Base-by-base conservation (phyloP, 2,888 invertebrate genomes). In the Seira sanloemensis region DNA sequence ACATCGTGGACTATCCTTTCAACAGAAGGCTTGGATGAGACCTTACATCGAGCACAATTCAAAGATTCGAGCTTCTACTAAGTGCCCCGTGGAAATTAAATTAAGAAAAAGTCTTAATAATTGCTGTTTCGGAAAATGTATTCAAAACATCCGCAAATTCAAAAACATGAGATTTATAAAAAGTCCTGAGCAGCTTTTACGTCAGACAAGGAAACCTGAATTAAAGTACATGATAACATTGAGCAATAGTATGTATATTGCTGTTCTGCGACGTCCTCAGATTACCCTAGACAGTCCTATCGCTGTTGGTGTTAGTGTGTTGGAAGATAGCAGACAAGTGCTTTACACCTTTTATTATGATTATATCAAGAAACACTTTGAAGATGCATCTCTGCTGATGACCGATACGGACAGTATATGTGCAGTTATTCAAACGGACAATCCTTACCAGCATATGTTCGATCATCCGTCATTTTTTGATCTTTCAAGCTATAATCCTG, bases 341-440 rank as follows among this genome's bases (percentile, higher is more conserved):
- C 74, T 85, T 69, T 82, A 69, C 9, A 19, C 19, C 1, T 86
- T 82, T 37, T 80, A 27, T 4, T 87, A 87, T 26, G 21, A 71
- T 0, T 71, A 54, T 26, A 72, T 87, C 2, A 16, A 46, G 0
- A 16, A n/a, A 0, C 19, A 73, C n/a, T 87, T 46, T 18, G 58
- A 25, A 2, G 19, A 19, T 2, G 12, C 16, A 4, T 18, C 54
- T 0, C 37, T 84, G 0, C 1, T 58, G 0, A 81, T 78, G 12
- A 68, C 62, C 2, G 86, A 86, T 37, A 86, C 86, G 1, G 86
- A 84, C 26, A 68, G 58, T 0, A 46, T 78, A 9, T 25, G 77
- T 0, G 7, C 24, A 12, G 12, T 58, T 9, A 21, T 84, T 2
- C 18, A 71, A 16, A n/a, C 16, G 9, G 68, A 72, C 19, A 78